Base-by-base conservation (phyloP, 2,113 vertebrate species). In the Oxyruncus cristatus region DNA sequence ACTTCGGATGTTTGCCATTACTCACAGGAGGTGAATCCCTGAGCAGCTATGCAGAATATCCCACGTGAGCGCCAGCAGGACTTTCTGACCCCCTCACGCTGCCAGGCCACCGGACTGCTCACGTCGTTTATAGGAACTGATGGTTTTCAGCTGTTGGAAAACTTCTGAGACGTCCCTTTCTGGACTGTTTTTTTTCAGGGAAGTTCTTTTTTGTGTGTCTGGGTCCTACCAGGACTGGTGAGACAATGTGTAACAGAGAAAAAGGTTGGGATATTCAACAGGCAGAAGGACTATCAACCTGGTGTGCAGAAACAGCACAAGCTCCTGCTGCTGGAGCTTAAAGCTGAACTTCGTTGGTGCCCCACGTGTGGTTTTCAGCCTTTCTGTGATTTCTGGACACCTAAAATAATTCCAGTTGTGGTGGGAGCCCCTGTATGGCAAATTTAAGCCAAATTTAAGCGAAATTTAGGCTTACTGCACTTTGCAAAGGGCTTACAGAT, bases 21-120 rank as follows among this genome's bases (percentile, higher is more conserved):
- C 92, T 95, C 96, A 97, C 76, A 96, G 92, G 95, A 97, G 96
- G 95, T 96, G 96, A 96, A 94, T 96, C 95, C 73, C 59, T 71
- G 49, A 93, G 72, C 70, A 96, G 86, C 59, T 96, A 96, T 92
- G 95, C 88, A 92, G 86, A 96, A 70, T 24, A 96, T 73, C 91
- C 76, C 56, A 33, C 75, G 10, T 39, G 41, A 85, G 65, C 32
- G 86, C 91, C 96, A 89, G 88, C 66, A 91, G 70, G 65, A 78
- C 52, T 86, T 84, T 56, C 79, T 86, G 83, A 92, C 8, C 83
- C 41, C 21, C 49, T 86, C 76, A 52, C 18, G 1, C 35, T n/a
- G 39, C 75, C 90, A 74, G 77, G 85, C 68, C 81, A 90, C 56
- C 14, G 39, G 44, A 86, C 44, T 86, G 63, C 56, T 41, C 88